Conservation (phyloP, 2,888 invertebrate species). For the Acanthacorydalis orientalis region DNA sequence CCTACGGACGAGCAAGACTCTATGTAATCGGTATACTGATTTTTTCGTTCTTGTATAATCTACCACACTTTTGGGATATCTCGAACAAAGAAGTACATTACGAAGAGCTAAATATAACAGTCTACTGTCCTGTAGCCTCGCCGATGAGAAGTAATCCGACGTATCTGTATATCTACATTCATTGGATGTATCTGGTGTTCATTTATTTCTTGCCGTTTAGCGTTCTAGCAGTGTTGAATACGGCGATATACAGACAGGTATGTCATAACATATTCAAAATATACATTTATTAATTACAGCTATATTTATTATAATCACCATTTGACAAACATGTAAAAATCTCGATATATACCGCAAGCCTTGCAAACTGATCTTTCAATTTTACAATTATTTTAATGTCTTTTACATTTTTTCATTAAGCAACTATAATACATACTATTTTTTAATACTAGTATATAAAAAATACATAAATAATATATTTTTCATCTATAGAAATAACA, state of each 20-base stretch:
- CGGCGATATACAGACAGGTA: conserved; percentile 77
- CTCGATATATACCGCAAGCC: too few species aligned
- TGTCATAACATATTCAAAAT: conserved; percentile 14
- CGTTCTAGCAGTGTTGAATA: conserved; percentile 75
- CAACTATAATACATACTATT: too few species aligned
- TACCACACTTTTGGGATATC: conserved; percentile 64
- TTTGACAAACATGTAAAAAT: too few species aligned
- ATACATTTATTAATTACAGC: too few species aligned
- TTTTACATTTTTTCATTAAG: too few species aligned
- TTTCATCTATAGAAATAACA: too few species aligned
- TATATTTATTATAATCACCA: too few species aligned
- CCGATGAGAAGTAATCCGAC: conserved; percentile 46
- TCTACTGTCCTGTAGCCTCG: conserved; percentile 57
- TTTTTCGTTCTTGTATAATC: conserved; percentile 71
- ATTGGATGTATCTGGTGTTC: conserved; percentile 86
- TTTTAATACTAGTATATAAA: too few species aligned
- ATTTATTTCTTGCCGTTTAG: conserved; percentile 88
- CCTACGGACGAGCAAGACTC: conserved; percentile 68
- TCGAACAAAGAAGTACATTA: conserved; percentile 22
- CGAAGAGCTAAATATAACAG: conserved; percentile 33
- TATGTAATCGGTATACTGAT: conserved; percentile 70
- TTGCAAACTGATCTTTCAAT: too few species aligned
- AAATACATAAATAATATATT: too few species aligned
- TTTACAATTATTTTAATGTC: too few species aligned
- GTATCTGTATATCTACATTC: conserved; percentile 77